These are phyloP conservation scores for Drosophila paranaensis DNA, from an alignment of 2,888 invertebrate genomes.

Conservation along the genomic window DNA sequence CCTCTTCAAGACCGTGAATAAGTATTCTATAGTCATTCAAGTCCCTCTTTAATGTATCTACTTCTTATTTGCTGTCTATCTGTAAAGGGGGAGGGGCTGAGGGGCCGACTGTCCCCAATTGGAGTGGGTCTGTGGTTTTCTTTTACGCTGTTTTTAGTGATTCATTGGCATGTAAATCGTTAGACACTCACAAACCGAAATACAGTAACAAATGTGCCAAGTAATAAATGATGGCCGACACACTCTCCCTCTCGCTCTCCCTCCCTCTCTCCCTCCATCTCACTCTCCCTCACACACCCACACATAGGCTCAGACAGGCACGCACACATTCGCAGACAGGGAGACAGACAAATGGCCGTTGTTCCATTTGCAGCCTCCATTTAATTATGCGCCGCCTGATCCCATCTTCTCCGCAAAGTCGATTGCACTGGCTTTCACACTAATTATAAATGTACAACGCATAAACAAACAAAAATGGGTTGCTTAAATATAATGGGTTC, in stretches of 20 bases:
- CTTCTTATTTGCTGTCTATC: background rate
- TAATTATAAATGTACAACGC: constrained; percentile 71
- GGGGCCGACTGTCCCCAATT: background rate
- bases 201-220: constrained; percentile 45
- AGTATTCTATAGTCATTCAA: background rate
- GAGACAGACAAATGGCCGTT: constrained; percentile 31
- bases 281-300: constrained; percentile 4
- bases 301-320: background rate
- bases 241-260: background rate
- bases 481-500: constrained; percentile 30
- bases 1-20: background rate
- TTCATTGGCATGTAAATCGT: constrained; percentile 73
- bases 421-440: constrained; percentile 45
- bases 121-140: background rate
- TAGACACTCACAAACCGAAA: constrained; percentile 41
- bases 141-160: constrained; percentile 38
- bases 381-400: constrained; percentile 43
- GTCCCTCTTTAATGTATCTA: background rate
- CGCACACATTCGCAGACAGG: background rate
- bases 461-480: constrained; percentile 55
- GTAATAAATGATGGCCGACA: constrained; percentile 48
- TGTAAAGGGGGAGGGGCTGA: background rate
- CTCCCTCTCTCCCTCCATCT: background rate
- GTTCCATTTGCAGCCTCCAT: constrained; percentile 21
- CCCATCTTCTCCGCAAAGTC: background rate